These are phyloP conservation scores for Ctenochaetus hawaiiensis DNA, from an alignment of 2,797 vertebrate species.

Conservation along the genomic window DNA sequence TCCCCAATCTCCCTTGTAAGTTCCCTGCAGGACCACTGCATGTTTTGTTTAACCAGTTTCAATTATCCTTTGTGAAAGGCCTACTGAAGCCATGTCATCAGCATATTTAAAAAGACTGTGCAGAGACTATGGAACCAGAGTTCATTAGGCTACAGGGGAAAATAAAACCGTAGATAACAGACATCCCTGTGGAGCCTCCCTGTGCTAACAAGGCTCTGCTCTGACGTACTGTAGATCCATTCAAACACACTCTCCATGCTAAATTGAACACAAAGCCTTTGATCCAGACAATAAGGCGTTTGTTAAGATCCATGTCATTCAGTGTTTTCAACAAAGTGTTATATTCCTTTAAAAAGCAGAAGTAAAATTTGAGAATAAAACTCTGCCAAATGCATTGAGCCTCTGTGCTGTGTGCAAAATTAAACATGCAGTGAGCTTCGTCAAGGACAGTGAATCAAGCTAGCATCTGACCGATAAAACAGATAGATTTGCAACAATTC, in stretches of 20 bases:
- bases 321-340: constrained; percentile 14
- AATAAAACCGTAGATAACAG: constrained; percentile 49
- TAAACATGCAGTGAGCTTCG: not conserved
- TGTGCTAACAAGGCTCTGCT: constrained; percentile 43
- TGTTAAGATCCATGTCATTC: constrained; percentile 21
- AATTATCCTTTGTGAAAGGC: constrained; percentile 6
- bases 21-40: not conserved
- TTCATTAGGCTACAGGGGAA: constrained; percentile 55
- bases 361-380: not conserved
- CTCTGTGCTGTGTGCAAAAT: not conserved
- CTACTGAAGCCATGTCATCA: constrained; percentile 27
- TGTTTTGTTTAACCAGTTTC: constrained; percentile 1
- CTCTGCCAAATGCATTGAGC: not conserved
- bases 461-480: not conserved
- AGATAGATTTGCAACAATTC: not conserved
- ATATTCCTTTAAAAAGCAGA: constrained; percentile 12
- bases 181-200: constrained; percentile 43
- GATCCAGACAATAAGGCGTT: constrained; percentile 46
- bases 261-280: constrained; percentile 39
- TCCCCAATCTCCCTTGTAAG: not conserved
- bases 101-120: constrained; percentile 28
- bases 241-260: constrained; percentile 29
- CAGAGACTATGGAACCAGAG: constrained; percentile 27
- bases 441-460: not conserved
- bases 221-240: constrained; percentile 21